Base-by-base conservation (phyloP, 2,888 invertebrate genomes). In the Amiota communis region DNA sequence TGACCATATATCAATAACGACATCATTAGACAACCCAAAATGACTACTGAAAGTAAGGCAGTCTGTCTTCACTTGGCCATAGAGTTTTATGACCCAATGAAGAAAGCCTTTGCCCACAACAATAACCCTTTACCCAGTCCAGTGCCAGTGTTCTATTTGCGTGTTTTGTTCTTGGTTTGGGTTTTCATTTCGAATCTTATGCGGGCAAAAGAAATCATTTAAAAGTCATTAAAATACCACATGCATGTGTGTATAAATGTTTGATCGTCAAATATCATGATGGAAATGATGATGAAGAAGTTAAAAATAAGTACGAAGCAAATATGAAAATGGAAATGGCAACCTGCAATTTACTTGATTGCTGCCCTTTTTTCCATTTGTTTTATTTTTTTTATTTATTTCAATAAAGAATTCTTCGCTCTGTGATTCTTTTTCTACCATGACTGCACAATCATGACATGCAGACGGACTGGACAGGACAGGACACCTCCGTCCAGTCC, bases 191-290 rank as follows among this genome's bases (percentile, higher is more conserved):
- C 53, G 67, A 36, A 71, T 64, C 63, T 71, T 71, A 49, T 53
- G 76, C 75, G 72, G 76, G 47, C 73, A 73, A 79, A 36, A 68
- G 23, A 76, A 84, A 80, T 79, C 78, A 84, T 86, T 83, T 79
- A 80, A 83, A 81, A 82, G 82, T 72, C 67, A 68, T 68, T 68
- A 68, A 68, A 68, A 68, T 68, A 68, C 67, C 6, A 68, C 36
- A 53, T 53, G 13, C 12, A 59, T 59, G 23, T 15, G 10, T 59
- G 36, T 36, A 36, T 36, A 36, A 36, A 36, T 36, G 36, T 36
- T 36, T 36, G 36, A 6, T 36, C 36, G 36, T 36, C 8, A 36
- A 36, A 36, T 36, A 36, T 6, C 36, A 36, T 36, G 36, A 36
- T 36, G 36, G 36, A 36, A 36, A 36, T 36, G 36, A 36, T 36